Base-by-base conservation (phyloP, 2,888 invertebrate genomes). In the Papilio demoleus region DNA sequence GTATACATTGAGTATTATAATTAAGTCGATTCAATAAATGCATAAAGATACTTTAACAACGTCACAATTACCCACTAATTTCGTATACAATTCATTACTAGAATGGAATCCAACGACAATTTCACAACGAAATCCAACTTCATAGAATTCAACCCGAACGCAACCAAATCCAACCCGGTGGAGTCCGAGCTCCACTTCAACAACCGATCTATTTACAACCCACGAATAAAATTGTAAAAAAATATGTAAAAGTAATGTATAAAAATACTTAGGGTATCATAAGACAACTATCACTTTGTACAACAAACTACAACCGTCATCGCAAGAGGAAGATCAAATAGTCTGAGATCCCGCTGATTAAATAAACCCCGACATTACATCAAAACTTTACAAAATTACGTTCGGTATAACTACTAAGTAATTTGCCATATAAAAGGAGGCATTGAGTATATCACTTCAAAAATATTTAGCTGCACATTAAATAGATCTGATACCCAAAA, bases 251-350 rank as follows among this genome's bases (percentile, higher is more conserved):
- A 91, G 84, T 85, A 90, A 92, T 88, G 83, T 92, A 92, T 89
- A 92, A 92, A 92, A 92, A 92, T 92, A 92, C 90, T 88, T 88
- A 89, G 82, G 83, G 80, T 88, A 88, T 90, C 90, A 90, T 91
- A 91, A 90, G 91, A 92, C 85, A 89, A 90, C 90, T 92, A 92
- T 92, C 92, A 92, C 92, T 91, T 92, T 92, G 90, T 92, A 92
- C 92, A 91, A 82, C 83, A 75, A 81, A 82, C 91, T 90, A 91
- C 86, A 85, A 76, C 84, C 84, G 87, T 79, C 88, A 86, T 75
- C 81, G 80, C 81, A 82, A 74, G 79, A 78, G 87, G 87, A 90
- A 88, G 88, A 90, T 83, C 86, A 40, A 47, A 58, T 36, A 27
- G 47, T 14, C 72, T 58, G 53, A 73, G 69, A 71, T 74, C 74